These are phyloP conservation scores for Atherix ibis DNA, from an alignment of 2,888 invertebrate species.

Conservation along the genomic window DNA sequence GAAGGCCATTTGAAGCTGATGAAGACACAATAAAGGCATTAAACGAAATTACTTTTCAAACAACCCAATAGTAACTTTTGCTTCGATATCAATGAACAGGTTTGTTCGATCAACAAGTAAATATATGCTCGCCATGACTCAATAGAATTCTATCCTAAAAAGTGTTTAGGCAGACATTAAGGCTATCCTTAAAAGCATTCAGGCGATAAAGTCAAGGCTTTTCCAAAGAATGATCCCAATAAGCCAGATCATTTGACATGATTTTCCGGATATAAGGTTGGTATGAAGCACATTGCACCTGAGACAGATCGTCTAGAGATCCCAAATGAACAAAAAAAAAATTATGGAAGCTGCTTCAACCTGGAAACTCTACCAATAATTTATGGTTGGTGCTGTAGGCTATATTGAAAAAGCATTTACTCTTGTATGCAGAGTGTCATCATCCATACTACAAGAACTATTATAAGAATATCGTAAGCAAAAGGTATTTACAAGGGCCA, in stretches of 20 bases:
- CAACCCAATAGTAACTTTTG: too few relatives aligned
- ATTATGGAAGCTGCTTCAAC: slow-evolving; percentile 98
- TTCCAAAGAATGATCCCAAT: slow-evolving; percentile 91
- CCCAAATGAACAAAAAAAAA: slow-evolving; percentile 99
- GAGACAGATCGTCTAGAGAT: slow-evolving; percentile 98
- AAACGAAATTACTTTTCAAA: too few relatives aligned
- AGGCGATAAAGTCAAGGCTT: slow-evolving; percentile 99
- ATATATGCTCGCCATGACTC: slow-evolving; percentile 99
- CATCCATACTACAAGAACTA: slow-evolving; percentile 99
- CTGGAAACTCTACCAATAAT: slow-evolving; percentile 96
- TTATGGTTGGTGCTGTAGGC: slow-evolving; percentile 92
- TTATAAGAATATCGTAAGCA: slow-evolving; percentile 74
- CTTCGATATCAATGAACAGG: too few relatives aligned
- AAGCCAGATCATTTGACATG: slow-evolving; percentile 97
- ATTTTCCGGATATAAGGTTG: slow-evolving; percentile 97
- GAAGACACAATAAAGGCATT: too few relatives aligned
- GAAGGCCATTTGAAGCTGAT: too few relatives aligned
- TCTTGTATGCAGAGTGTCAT: slow-evolving; percentile 95
- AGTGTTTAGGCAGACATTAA: slow-evolving; percentile 87
- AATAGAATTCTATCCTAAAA: slow-evolving; percentile 99
- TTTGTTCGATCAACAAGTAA: too few relatives aligned
- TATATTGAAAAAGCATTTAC: slow-evolving; percentile 99
- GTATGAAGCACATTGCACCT: slow-evolving; percentile 98
- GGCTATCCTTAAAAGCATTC: too few relatives aligned
- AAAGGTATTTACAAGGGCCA: slow-evolving; percentile 98